Conservation (phyloP, 1,140 invertebrate species). For the Trachymyrmex septentrionalis region DNA sequence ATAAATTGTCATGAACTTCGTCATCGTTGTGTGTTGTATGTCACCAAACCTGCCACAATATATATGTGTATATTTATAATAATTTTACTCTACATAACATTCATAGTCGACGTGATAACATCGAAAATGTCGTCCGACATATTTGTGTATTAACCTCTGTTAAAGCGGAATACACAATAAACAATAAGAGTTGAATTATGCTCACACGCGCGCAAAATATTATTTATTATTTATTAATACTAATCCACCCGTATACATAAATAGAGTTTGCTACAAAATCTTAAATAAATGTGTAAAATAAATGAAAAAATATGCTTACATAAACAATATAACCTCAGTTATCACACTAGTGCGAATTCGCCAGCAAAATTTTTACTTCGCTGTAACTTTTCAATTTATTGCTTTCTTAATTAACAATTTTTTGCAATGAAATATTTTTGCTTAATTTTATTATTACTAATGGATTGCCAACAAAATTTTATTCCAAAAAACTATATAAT, state of each 20-base stretch:
- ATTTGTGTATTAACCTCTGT: neutral
- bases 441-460: too few species aligned
- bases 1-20: constrained; percentile 63
- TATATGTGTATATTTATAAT: constrained; percentile 51
- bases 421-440: too few species aligned
- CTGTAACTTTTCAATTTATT: too few species aligned
- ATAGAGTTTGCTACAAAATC: neutral
- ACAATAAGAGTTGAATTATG: neutral
- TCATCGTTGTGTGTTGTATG: constrained; percentile 37
- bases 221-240: neutral
- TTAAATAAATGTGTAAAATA: neutral
- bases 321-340: too few species aligned
- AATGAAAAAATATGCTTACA: neutral
- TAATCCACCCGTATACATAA: neutral
- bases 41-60: constrained; percentile 4
- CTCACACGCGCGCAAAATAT: neutral
- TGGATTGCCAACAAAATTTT: too few species aligned
- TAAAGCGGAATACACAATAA: neutral
- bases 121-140: neutral
- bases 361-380: too few species aligned
- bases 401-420: too few species aligned
- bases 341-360: too few species aligned
- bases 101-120: constrained; percentile 1
- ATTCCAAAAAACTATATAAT: too few species aligned
- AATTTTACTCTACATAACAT: constrained; percentile 48